These are phyloP conservation scores for Aplochiton taeniatus DNA, from an alignment of 2,797 vertebrate species.

Conservation along the genomic window DNA sequence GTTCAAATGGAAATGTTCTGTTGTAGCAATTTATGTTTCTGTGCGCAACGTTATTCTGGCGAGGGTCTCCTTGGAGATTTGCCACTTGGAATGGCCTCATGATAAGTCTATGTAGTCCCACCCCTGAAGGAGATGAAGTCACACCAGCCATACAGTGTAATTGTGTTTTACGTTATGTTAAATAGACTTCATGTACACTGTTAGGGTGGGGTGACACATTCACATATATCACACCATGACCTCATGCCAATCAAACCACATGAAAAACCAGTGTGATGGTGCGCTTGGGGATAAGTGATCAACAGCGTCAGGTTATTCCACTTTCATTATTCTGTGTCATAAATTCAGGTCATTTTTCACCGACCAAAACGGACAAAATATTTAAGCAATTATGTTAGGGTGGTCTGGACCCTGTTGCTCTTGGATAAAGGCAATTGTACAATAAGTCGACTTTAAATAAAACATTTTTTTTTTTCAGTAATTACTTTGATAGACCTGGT, in stretches of 20 bases:
- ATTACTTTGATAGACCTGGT: no score
- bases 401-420: no score
- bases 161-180: constrained; percentile 60
- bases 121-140: constrained; percentile 58
- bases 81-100: constrained; percentile 30
- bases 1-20: constrained; percentile 55
- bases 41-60: constrained; percentile 23
- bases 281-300: constrained; percentile 39
- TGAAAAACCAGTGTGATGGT: constrained; percentile 26
- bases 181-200: constrained; percentile 58
- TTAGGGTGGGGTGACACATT: constrained; percentile 63
- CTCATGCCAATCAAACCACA: constrained; percentile 59
- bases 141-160: constrained; percentile 42
- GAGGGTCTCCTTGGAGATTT: constrained; percentile 47
- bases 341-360: no score
- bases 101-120: constrained; percentile 36
- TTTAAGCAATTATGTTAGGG: no score
- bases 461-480: no score
- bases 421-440: no score
- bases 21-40: constrained; percentile 48
- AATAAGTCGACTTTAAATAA: no score
- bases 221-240: constrained; percentile 64
- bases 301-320: constrained; percentile 38
- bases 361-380: no score
- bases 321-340: constrained; percentile 34